These are phyloP conservation scores for Platichthys flesus DNA, from an alignment of 2,113 vertebrate species.

Conservation along the genomic window DNA sequence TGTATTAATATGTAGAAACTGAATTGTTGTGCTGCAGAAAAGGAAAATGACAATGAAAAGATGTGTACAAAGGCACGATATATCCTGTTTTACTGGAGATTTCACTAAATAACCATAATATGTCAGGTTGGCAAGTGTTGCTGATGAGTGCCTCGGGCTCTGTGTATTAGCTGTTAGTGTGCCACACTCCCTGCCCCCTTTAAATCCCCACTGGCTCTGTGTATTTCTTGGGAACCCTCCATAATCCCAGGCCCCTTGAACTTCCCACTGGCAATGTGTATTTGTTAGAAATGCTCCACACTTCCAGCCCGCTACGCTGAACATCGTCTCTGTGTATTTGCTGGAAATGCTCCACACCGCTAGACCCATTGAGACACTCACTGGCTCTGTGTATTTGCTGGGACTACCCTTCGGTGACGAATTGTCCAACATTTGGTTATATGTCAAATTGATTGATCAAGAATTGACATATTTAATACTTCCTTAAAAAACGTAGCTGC, in stretches of 20 bases:
- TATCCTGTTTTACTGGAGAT: neutral
- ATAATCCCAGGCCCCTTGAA: slow-evolving; percentile 44
- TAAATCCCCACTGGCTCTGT: slow-evolving; percentile 30
- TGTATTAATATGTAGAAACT: neutral
- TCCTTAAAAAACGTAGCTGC: too few relatives aligned
- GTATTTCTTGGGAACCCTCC: slow-evolving; percentile 36
- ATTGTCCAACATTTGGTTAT: too few relatives aligned
- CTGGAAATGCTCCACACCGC: slow-evolving; percentile 8
- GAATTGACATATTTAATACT: too few relatives aligned
- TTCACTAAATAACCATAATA: slow-evolving; percentile 6
- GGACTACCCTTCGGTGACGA: neutral
- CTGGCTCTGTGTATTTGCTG: neutral
- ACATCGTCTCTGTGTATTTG: slow-evolving; percentile 6
- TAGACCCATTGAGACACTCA: neutral
- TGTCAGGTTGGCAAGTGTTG: slow-evolving; percentile 11
- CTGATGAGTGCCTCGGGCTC: slow-evolving; percentile 21
- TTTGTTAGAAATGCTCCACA: slow-evolving; percentile 44
- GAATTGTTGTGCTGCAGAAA: neutral
- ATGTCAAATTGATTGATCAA: too few relatives aligned
- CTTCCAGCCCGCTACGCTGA: neutral
- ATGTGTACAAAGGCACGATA: neutral
- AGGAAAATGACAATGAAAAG: neutral
- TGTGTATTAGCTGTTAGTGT: slow-evolving; percentile 20
- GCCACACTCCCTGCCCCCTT: slow-evolving; percentile 7
- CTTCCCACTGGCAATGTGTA: slow-evolving; percentile 31